Percentiles rank a stretch among this genome's conserved stretches.
phyloP scores from a whole-genome alignment of 2,113 vertebrate genomes.

The Bubo scandiacus region DNA sequence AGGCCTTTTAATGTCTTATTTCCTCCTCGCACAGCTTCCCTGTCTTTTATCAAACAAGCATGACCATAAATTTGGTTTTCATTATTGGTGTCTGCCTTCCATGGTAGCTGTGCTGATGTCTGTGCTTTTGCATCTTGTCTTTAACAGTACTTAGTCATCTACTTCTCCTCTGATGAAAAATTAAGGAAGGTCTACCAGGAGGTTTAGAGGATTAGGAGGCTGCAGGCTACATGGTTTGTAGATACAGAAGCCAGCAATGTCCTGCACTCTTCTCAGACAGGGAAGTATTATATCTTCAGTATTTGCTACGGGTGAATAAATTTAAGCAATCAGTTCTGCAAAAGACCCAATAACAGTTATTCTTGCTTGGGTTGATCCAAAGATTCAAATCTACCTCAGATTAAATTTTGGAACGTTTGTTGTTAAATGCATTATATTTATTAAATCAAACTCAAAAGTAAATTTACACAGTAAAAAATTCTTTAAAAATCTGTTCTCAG shows the following conservation, averaged over 20 bases:
- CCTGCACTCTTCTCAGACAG: not conserved
- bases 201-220: not conserved
- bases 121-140: not conserved
- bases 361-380: not conserved
- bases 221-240: not conserved
- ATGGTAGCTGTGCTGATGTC: not conserved
- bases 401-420: not conserved
- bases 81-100: constrained; percentile 14
- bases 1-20: not conserved
- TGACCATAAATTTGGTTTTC: constrained; percentile 7
- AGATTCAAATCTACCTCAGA: not conserved
- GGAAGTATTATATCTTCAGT: not conserved
- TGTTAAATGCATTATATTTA: not conserved
- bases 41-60: constrained; percentile 17
- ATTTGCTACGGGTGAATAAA: not conserved
- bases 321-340: not conserved
- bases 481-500: not conserved
- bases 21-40: not conserved
- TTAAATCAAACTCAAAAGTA: not conserved
- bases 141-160: not conserved
- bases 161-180: not conserved
- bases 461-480: not conserved
- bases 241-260: not conserved
- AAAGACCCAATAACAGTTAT: not conserved
- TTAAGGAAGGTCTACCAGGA: not conserved